phyloP scores from a whole-genome alignment of 1,140 invertebrate species.

The Lasioglossum baleicum region DNA sequence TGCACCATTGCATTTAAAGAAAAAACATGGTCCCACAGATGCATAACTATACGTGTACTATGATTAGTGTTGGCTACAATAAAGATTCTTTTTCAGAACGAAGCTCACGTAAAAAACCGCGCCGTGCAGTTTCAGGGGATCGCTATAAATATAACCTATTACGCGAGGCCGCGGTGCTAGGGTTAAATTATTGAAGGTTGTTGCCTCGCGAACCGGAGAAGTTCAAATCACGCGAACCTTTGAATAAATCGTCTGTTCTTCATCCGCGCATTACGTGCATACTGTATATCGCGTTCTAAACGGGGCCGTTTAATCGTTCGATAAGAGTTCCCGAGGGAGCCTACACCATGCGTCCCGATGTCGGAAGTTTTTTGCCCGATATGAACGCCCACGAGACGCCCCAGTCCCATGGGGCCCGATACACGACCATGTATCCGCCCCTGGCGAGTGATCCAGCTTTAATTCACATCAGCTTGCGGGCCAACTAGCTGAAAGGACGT shows the following conservation, averaged over 20 bases:
- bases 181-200: too few species aligned
- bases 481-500: neutral
- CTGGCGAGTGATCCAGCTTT: slow-evolving; percentile 30
- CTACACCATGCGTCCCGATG: neutral
- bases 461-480: slow-evolving; percentile 22
- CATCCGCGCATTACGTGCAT: neutral
- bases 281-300: slow-evolving; percentile 12
- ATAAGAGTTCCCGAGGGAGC: slow-evolving; percentile 33
- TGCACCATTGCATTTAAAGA: too few species aligned
- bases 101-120: too few species aligned
- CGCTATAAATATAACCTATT: too few species aligned
- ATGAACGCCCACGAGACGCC: slow-evolving; percentile 45
- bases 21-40: too few species aligned
- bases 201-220: neutral
- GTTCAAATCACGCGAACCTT: slow-evolving; percentile 24
- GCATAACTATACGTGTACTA: too few species aligned
- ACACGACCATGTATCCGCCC: slow-evolving; percentile 26
- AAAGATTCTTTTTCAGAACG: too few species aligned
- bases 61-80: too few species aligned
- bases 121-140: too few species aligned
- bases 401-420: slow-evolving; percentile 34
- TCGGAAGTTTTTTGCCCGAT: slow-evolving; percentile 20
- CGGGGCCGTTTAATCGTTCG: slow-evolving; percentile 32
- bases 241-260: slow-evolving; percentile 48
- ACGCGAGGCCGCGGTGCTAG: too few species aligned